phyloP scores from a whole-genome alignment of 1,140 invertebrate species.

The Tetramorium parvispinum region DNA sequence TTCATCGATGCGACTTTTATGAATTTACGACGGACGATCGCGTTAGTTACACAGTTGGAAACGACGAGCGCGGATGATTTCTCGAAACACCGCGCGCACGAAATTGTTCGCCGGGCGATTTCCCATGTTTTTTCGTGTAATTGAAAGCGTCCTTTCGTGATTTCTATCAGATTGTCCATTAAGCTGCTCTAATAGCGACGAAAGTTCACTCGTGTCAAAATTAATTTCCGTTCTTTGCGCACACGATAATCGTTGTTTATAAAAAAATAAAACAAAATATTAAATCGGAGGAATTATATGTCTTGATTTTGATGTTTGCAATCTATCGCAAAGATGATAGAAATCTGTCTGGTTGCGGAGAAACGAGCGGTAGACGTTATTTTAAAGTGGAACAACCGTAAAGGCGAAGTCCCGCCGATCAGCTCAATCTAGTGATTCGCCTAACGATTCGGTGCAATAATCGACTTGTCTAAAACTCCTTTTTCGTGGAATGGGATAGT shows the following conservation, averaged over 20 bases:
- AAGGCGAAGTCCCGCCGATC: background rate
- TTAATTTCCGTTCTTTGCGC: background rate
- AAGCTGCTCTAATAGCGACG: background rate
- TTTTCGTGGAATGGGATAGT: background rate
- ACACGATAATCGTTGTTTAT: background rate
- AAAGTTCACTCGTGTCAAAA: background rate
- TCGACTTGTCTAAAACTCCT: background rate
- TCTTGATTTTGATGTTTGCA: background rate
- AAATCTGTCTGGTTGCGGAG: background rate
- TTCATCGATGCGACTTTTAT: conserved; percentile 46
- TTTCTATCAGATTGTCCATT: background rate
- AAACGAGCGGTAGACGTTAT: background rate
- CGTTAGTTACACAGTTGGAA: conserved; percentile 27
- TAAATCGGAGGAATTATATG: background rate
- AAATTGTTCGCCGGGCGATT: background rate
- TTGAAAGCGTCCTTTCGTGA: background rate
- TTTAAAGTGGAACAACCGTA: conserved; percentile 44
- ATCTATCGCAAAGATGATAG: background rate
- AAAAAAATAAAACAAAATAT: background rate
- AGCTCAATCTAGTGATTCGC: background rate
- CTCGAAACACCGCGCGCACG: conserved; percentile 6
- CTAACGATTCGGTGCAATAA: background rate
- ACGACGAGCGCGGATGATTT: background rate
- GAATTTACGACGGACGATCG: conserved; percentile 47
- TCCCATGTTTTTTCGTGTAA: background rate